Percentiles rank a stretch among this genome's conserved stretches.
phyloP scores from a whole-genome alignment of 2,113 vertebrate species.

The Myiagra hebetior region DNA sequence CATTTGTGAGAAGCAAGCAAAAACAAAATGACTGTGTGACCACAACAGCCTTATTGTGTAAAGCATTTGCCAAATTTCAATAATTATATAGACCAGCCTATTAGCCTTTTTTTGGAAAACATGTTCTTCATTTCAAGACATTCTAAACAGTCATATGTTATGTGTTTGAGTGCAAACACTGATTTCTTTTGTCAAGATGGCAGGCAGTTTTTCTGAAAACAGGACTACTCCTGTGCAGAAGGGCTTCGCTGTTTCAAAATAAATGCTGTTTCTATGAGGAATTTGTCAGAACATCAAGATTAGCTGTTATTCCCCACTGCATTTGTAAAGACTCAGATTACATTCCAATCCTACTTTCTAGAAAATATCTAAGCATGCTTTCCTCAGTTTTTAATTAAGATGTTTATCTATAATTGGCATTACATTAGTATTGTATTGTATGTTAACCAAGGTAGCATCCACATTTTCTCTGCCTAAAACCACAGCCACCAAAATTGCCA shows the following conservation, averaged over 20 bases:
- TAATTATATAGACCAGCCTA: neutral
- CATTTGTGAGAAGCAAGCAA: neutral
- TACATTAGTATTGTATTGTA: neutral
- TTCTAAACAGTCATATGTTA: neutral
- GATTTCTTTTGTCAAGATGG: slow-evolving; percentile 16
- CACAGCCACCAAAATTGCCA: neutral
- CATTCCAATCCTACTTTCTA: slow-evolving; percentile 25
- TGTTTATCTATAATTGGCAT: slow-evolving; percentile 46
- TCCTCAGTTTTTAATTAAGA: slow-evolving; percentile 61
- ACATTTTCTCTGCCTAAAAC: neutral
- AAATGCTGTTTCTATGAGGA: neutral
- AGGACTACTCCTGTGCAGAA: neutral
- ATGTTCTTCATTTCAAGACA: neutral
- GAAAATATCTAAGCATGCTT: slow-evolving; percentile 34
- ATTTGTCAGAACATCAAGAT: slow-evolving; percentile 3
- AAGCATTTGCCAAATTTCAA: neutral
- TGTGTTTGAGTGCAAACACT: slow-evolving; percentile 1
- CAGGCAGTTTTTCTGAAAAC: neutral
- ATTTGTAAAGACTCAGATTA: slow-evolving; percentile 16
- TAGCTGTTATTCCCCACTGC: neutral
- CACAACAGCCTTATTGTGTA: neutral
- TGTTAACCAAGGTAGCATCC: neutral
- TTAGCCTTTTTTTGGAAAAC: neutral
- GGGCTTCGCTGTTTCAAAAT: neutral
- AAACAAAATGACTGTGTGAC: neutral